phyloP scores from a whole-genome alignment of 2,888 invertebrate species.

The Furcula furcula region DNA sequence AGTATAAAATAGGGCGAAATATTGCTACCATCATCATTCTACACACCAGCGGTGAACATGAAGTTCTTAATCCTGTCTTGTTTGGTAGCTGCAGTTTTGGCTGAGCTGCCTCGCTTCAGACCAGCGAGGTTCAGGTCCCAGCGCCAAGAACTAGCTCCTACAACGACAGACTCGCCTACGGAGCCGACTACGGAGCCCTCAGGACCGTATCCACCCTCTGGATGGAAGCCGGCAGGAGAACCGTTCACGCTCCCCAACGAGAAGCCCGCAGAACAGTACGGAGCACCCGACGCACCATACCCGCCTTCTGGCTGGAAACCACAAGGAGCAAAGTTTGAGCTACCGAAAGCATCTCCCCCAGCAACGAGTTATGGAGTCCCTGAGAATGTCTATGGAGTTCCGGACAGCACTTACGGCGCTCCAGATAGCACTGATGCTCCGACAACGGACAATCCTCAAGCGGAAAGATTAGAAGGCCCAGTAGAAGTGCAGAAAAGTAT shows the following conservation, averaged over 20 bases:
- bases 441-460: conserved; percentile 59
- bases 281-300: conserved; percentile 46
- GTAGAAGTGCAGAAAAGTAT: conserved; percentile 73
- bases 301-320: conserved; percentile 73
- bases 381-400: conserved; percentile 52
- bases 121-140: conserved; percentile 72
- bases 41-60: conserved; percentile 45
- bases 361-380: conserved; percentile 56
- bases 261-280: conserved; percentile 38
- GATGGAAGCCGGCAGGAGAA: conserved; percentile 67
- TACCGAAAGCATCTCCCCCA: conserved; percentile 56
- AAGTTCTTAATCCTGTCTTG: conserved; percentile 55
- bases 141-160: conserved; percentile 68
- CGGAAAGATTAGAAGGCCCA: conserved; percentile 58
- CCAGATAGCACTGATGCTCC: conserved; percentile 53
- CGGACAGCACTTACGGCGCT: conserved; percentile 52
- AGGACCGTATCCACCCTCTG: conserved; percentile 59
- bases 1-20: conserved; percentile 47
- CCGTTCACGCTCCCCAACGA: conserved; percentile 55
- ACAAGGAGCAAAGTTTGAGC: conserved; percentile 54
- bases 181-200: conserved; percentile 59
- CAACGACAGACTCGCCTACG: conserved; percentile 62
- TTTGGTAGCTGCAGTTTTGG: conserved; percentile 45
- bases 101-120: conserved; percentile 71
- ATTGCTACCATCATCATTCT: conserved; percentile 42